phyloP scores from a whole-genome alignment of 2,888 invertebrate species.

The Steinernema hermaphroditum region DNA sequence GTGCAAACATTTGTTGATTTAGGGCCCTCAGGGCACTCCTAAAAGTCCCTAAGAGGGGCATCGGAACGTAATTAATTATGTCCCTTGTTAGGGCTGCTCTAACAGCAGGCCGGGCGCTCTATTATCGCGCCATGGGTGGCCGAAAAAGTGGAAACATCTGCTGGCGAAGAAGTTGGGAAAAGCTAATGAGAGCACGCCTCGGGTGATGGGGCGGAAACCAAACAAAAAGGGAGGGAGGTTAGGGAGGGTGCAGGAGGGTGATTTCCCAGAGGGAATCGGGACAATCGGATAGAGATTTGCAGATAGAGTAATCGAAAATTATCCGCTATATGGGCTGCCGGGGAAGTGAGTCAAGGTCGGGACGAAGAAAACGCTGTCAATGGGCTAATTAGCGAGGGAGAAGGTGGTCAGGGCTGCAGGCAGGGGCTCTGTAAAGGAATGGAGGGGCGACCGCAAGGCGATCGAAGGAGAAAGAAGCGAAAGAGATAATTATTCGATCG shows the following conservation, averaged over 20 bases:
- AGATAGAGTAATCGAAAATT: no score
- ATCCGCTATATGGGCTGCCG: no score
- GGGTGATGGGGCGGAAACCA: slow-evolving; percentile 5
- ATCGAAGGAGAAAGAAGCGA: neutral
- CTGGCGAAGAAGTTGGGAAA: neutral
- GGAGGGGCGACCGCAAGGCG: slow-evolving; percentile 5
- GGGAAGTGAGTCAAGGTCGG: slow-evolving; percentile 26
- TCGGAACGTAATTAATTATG: neutral
- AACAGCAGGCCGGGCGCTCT: neutral
- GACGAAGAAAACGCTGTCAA: no score
- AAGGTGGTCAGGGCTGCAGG: neutral
- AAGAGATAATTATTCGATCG: slow-evolving; percentile 17
- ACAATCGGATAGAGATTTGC: neutral
- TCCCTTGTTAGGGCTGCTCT: neutral
- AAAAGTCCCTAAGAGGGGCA: neutral
- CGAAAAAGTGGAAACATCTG: slow-evolving; percentile 1
- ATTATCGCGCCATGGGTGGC: neutral
- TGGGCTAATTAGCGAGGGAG: neutral
- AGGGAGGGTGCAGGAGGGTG: neutral
- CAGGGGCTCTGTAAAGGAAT: neutral
- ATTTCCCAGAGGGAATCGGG: slow-evolving; percentile 1
- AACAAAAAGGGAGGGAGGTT: neutral
- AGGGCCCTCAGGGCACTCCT: neutral
- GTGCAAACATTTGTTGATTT: neutral
- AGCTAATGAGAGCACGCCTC: slow-evolving; percentile 4